Conservation (phyloP, 2,888 invertebrate genomes). For the Ptychoptera contaminata region DNA sequence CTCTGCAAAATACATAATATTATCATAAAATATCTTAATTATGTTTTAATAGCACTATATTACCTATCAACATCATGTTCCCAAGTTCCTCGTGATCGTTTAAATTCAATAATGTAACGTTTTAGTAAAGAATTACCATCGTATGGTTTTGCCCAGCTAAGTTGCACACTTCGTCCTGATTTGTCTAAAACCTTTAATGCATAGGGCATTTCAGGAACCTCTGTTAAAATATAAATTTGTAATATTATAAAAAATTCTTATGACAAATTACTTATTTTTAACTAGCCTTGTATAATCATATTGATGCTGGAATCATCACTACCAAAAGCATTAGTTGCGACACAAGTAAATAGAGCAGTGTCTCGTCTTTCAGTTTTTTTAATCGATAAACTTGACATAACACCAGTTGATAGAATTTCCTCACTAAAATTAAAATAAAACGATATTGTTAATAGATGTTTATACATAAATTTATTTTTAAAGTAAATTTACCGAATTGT, state of each 20-base stretch:
- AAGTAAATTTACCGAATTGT: slow-evolving; percentile 42
- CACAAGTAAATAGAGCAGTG: slow-evolving; percentile 79
- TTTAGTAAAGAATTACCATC: slow-evolving; percentile 83
- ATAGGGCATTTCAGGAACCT: slow-evolving; percentile 66
- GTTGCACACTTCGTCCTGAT: slow-evolving; percentile 75
- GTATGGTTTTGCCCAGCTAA: slow-evolving; percentile 86
- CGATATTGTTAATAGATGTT: no score
- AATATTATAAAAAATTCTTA: no score
- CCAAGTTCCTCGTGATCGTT: slow-evolving; percentile 68
- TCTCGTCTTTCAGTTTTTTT: slow-evolving; percentile 78
- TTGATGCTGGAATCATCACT: slow-evolving; percentile 92
- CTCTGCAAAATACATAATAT: slow-evolving; percentile 20
- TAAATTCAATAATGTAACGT: slow-evolving; percentile 81
- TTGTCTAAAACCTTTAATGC: slow-evolving; percentile 80
- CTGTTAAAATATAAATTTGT: no score
- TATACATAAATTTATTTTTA: slow-evolving; percentile 1
- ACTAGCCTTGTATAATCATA: slow-evolving; percentile 62
- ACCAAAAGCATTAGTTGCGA: slow-evolving; percentile 85
- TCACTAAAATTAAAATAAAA: no score
- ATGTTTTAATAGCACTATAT: not conserved
- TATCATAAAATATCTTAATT: not conserved
- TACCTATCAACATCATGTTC: slow-evolving; percentile 66
- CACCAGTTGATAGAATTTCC: slow-evolving; percentile 75
- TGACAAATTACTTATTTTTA: no score
- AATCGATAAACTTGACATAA: slow-evolving; percentile 76